Base-by-base conservation (phyloP, 2,113 vertebrate species). In the Sturnira hondurensis region DNA sequence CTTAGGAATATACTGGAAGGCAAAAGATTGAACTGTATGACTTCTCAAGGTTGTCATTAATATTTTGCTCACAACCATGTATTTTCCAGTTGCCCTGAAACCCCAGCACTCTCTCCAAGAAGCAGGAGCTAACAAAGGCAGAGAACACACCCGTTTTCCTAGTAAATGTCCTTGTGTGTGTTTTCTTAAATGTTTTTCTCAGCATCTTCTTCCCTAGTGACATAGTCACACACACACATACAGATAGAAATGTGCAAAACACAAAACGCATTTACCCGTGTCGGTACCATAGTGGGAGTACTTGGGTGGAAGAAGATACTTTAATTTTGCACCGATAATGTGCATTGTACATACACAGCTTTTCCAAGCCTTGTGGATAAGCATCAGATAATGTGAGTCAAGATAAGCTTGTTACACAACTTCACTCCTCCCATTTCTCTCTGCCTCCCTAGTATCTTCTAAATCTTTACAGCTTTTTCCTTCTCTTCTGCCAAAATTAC, bases 11-110 rank as follows among this genome's bases (percentile, higher is more conserved):
- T 10, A 24, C 81, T 87, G 73, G 58, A 50, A 85, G 41, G 52
- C 38, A 38, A 82, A 71, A 71, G 61, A 54, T 28, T 80, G 71
- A 87, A 33, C n/a, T 3, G 0, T 4, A 7, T 28, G 73, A 73
- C 70, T 88, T 90, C 70, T 91, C 71, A 91, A 83, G 95, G 77
- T 58, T 65, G 24, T 61, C 85, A 58, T 96, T 81, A 85, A 38
- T 81, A 92, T 92, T 96, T 93, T 67, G 31, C 77, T 96, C 97
- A 95, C 85, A 82, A 20, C 24, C 13, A 0, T 15, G 47, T 63
- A 16, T 47, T 92, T 63, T 58, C 36, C 61, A 68, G 11, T 61
- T 52, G 71, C 38, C 24, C 82, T 38, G n/a, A 41, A 78, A 78
- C 31, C 3, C 43, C 38, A 81, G 56, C 43, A 7, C 68, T 26